Conservation (phyloP, 2,797 vertebrate genomes). For the Sciaenops ocellatus region DNA sequence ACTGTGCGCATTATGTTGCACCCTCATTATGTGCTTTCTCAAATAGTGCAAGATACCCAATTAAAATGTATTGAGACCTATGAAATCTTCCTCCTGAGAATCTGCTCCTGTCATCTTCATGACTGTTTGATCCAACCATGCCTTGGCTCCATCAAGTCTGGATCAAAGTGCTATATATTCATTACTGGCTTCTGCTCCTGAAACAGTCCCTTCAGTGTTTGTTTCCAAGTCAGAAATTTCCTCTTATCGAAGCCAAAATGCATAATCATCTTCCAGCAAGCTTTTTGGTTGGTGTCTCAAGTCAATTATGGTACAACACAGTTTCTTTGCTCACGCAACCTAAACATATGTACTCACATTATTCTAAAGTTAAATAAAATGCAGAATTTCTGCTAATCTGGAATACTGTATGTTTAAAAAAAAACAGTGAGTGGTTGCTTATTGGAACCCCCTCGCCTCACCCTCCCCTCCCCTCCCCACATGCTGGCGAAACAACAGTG, state of each 20-base stretch:
- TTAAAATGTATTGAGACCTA: slow-evolving; percentile 43
- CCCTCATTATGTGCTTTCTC: slow-evolving; percentile 26
- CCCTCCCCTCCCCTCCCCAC: too few relatives aligned
- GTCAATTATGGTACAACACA: not conserved
- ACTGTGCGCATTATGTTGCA: slow-evolving; percentile 23
- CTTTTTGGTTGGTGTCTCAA: slow-evolving; percentile 21
- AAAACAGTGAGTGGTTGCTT: too few relatives aligned
- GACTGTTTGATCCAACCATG: slow-evolving; percentile 62
- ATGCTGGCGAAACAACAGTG: too few relatives aligned
- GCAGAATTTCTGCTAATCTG: not conserved
- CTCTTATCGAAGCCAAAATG: slow-evolving; percentile 24
- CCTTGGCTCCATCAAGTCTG: slow-evolving; percentile 47
- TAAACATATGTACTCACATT: not conserved
- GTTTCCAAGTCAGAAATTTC: slow-evolving; percentile 37
- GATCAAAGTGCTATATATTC: slow-evolving; percentile 64
- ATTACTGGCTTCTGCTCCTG: slow-evolving; percentile 55
- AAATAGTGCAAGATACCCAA: slow-evolving; percentile 39
- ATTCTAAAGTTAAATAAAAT: not conserved
- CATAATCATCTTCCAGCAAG: not conserved
- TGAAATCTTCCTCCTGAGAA: slow-evolving; percentile 43
- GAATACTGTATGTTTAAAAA: not conserved
- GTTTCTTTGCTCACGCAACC: not conserved
- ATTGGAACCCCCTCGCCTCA: too few relatives aligned
- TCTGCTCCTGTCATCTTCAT: slow-evolving; percentile 58
- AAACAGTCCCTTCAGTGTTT: slow-evolving; percentile 36